phyloP scores from a whole-genome alignment of 2,113 vertebrate species.

The Pholis gunnellus region DNA sequence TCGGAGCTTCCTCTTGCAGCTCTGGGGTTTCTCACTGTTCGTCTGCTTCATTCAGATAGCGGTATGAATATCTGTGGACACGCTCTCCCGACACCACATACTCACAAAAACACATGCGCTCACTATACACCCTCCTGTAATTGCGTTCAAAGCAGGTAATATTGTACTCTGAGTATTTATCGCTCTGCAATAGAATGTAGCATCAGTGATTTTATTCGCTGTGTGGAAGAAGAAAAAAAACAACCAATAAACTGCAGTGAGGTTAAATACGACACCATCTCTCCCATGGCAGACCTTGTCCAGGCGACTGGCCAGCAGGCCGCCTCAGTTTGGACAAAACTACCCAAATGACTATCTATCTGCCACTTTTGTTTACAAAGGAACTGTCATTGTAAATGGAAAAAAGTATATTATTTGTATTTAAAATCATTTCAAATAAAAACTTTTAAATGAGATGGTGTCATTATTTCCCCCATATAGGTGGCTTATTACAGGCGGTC shows the following conservation, averaged over 20 bases:
- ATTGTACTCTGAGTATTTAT: conserved; percentile 71
- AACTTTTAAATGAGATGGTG: conserved; percentile 79
- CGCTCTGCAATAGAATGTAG: conserved; percentile 82
- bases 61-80: conserved; percentile 47
- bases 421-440: conserved; percentile 95
- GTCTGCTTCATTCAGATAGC: conserved; percentile 28
- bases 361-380: conserved; percentile 91
- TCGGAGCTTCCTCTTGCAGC: conserved; percentile 24
- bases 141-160: conserved; percentile 56
- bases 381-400: conserved; percentile 91
- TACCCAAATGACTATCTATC: conserved; percentile 79
- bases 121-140: conserved; percentile 47
- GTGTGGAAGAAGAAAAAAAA: conserved; percentile 45
- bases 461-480: not conserved
- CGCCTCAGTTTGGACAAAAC: conserved; percentile 60
- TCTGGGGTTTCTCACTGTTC: conserved; percentile 47
- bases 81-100: conserved; percentile 30
- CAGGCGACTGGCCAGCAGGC: conserved; percentile 30
- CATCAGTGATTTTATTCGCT: conserved; percentile 73
- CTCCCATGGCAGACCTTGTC: conserved; percentile 55
- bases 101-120: conserved; percentile 13
- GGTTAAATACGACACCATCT: conserved; percentile 64
- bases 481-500: not conserved
- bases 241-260: conserved; percentile 61
- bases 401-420: conserved; percentile 93